Evolutionary conservation across 2,797 vertebrate species (phyloP), one percentile per base, ranked within the genome.

Genomic region (Cyprinella venusta): DNA sequence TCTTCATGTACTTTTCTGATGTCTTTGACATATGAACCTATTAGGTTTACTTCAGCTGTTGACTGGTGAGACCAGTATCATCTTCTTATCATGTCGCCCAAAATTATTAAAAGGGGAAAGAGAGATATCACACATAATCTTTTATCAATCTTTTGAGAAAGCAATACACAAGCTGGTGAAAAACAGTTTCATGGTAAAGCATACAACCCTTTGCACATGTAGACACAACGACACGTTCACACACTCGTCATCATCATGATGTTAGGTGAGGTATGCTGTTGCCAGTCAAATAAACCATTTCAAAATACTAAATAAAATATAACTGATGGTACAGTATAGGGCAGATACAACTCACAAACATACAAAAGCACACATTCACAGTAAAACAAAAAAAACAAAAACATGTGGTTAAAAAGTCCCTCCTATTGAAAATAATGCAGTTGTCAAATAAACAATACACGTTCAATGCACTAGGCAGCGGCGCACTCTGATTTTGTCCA

Each of bases 401-500:
- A 33, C 33, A 5, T 26, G 26, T 69, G 24, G 19, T 68, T 77
- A 48, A 77, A 21, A 24, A 83, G 78, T 68, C 50, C 33, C 19
- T 26, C 42, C 18, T n/a, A n/a, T 42, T 59, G 36, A 50, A 70
- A 83, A 61, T 8, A 61, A n/a, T 36, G 48, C 64, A 76, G 36
- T 52, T 52, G 48, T 76, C 18, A 71, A 40, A 86, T 13, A 81
- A 61, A 70, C 10, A 69, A 81, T 40, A 6, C 19, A 76, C 38
- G 18, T 38, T 61, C 42, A 40, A 54, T 80, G 84, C 33, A 26
- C 71, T 72, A 38, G 78, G 81, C 30, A 3, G 30, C 30, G 30
- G 30, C 71, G 72, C 50, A 69, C 64, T 77, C 76, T 56, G 79
- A 88, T 68, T 75, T 79, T 84, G 59, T 75, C 33, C 52, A 59